These are phyloP conservation scores for Dipus sagitta DNA, from an alignment of 2,797 vertebrate genomes.

Conservation along the genomic window DNA sequence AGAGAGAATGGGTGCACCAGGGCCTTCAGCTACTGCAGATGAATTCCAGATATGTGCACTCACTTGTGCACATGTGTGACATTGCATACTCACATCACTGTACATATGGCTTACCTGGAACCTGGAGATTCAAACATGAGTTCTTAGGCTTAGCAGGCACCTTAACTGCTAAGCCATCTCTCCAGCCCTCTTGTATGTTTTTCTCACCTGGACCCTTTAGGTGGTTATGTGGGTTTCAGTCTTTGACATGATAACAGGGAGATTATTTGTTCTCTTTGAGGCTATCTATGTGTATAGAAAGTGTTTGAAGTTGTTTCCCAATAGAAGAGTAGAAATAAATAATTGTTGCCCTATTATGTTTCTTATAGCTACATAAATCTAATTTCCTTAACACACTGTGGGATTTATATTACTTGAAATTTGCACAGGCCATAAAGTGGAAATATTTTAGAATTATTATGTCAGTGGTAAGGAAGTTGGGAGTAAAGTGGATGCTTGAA, in stretches of 20 bases:
- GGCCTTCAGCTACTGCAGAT: no score
- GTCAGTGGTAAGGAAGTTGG: not conserved
- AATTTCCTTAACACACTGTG: not conserved
- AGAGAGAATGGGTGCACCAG: no score
- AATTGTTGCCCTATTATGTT: not conserved
- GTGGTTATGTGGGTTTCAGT: not conserved
- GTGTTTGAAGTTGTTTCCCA: not conserved
- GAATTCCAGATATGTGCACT: no score
- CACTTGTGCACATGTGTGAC: no score
- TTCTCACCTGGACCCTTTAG: not conserved
- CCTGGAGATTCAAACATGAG: no score
- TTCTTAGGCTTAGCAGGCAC: no score
- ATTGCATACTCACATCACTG: no score
- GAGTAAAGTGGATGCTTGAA: conserved; percentile 2
- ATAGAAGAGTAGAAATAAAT: not conserved
- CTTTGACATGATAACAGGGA: not conserved
- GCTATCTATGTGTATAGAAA: not conserved
- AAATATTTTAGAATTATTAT: conserved; percentile 58
- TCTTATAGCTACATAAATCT: conserved; percentile 9
- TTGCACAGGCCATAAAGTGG: not conserved
- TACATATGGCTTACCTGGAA: no score
- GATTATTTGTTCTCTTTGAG: conserved; percentile 2
- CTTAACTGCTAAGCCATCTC: no score
- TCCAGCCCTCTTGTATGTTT: not conserved
- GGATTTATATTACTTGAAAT: conserved; percentile 16